Conservation (phyloP, 2,888 invertebrate species). For the Drosophila pseudotalamancana region DNA sequence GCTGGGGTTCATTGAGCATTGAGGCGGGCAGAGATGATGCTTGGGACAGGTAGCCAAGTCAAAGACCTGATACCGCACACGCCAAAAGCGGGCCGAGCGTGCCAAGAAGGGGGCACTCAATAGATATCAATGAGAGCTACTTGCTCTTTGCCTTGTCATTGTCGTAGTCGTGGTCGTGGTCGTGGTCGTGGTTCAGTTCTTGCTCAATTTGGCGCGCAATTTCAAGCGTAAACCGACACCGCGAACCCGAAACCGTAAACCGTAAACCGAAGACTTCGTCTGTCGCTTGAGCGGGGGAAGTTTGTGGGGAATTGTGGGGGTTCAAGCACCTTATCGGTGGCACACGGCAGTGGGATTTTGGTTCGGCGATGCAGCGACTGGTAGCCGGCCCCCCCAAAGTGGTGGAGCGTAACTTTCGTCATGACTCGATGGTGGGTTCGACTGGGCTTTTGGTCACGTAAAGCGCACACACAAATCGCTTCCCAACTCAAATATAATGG, state of each 20-base stretch:
- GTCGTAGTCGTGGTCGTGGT: conserved; percentile 2
- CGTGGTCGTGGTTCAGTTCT: conserved; percentile 26
- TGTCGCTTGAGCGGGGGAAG: background rate
- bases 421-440: conserved; percentile 35
- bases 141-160: conserved; percentile 29
- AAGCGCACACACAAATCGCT: conserved; percentile 69
- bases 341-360: conserved; percentile 18
- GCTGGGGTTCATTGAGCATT: conserved; percentile 50
- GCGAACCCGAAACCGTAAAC: conserved; percentile 16
- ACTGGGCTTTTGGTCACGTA: conserved; percentile 79
- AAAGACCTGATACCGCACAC: conserved; percentile 78
- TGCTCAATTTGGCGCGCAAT: conserved; percentile 57
- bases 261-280: conserved; percentile 34
- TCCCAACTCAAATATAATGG: conserved; percentile 57
- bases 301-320: background rate
- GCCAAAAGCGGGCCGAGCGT: conserved; percentile 63
- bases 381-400: conserved; percentile 31
- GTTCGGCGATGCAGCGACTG: conserved; percentile 21
- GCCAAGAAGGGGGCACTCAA: conserved; percentile 46
- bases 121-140: conserved; percentile 55
- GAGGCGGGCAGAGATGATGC: conserved; percentile 31
- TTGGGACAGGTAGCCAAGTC: conserved; percentile 59
- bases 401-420: too few species aligned
- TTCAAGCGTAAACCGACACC: conserved; percentile 57
- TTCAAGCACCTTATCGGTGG: conserved; percentile 29